Conservation (phyloP, 2,797 vertebrate genomes). For the Diplodus puntazzo region DNA sequence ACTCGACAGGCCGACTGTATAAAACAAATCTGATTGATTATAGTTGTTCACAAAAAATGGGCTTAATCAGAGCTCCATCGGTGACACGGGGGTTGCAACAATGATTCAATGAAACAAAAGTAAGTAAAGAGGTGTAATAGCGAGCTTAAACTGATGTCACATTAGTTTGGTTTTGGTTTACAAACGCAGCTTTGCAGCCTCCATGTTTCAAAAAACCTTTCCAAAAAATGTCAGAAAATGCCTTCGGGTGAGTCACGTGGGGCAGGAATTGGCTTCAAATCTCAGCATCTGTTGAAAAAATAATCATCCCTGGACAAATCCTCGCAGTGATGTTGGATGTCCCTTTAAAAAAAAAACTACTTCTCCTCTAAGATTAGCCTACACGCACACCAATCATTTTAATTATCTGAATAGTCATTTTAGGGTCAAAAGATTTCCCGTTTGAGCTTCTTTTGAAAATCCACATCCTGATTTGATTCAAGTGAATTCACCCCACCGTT, state of each 20-base stretch:
- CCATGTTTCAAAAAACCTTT: background rate
- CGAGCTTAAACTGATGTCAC: background rate
- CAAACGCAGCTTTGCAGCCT: background rate
- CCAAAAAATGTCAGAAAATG: background rate
- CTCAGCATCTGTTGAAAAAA: slow-evolving; percentile 52
- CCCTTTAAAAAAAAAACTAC: slow-evolving; percentile 10
- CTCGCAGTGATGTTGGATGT: slow-evolving; percentile 41
- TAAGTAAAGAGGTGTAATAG: background rate
- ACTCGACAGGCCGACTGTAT: too few relatives aligned
- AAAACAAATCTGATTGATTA: too few relatives aligned
- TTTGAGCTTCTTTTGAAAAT: slow-evolving; percentile 74
- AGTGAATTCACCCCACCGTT: slow-evolving; percentile 73
- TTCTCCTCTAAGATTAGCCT: slow-evolving; percentile 45
- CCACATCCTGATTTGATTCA: slow-evolving; percentile 79
- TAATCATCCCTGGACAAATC: slow-evolving; percentile 28
- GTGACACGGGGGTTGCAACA: background rate
- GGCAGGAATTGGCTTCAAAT: background rate
- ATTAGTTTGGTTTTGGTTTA: background rate
- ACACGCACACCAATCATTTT: slow-evolving; percentile 57
- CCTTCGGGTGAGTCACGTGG: background rate
- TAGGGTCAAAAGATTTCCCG: slow-evolving; percentile 72
- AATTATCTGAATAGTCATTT: slow-evolving; percentile 71
- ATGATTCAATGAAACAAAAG: too few relatives aligned
- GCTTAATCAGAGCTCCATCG: background rate
- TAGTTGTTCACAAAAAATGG: background rate